Evolutionary conservation across 1,140 invertebrate genomes (phyloP).

Genomic region (Schlechtendalia chinensis): DNA sequence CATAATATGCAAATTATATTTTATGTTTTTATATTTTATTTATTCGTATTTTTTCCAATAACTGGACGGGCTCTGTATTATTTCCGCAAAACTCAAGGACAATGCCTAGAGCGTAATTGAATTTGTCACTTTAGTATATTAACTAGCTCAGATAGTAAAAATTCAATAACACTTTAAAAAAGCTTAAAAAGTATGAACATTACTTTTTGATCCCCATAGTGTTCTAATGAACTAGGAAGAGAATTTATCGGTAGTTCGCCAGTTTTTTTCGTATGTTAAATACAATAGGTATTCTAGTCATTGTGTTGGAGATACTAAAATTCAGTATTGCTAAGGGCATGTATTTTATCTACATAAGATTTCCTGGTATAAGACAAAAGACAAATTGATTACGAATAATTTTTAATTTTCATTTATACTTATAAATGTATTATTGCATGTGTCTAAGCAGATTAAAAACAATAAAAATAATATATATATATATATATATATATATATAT

Average conservation of each 20-base stretch:
- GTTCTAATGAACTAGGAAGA: slow-evolving; percentile 27
- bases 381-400: slow-evolving; percentile 22
- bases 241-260: not conserved
- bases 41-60: slow-evolving; percentile 40
- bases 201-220: not conserved
- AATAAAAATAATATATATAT: not conserved
- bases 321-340: slow-evolving; percentile 20
- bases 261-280: slow-evolving; percentile 12
- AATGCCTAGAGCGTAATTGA: not conserved
- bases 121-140: slow-evolving; percentile 41
- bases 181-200: not conserved
- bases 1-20: not conserved
- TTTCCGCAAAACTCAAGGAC: slow-evolving; percentile 39
- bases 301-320: slow-evolving; percentile 36
- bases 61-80: slow-evolving; percentile 22
- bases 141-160: not conserved
- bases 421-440: slow-evolving; percentile 15
- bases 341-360: not conserved
- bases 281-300: slow-evolving; percentile 28
- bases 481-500: not conserved
- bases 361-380: slow-evolving; percentile 46
- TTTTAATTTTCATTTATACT: slow-evolving; percentile 16
- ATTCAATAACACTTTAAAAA: slow-evolving; percentile 19
- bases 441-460: not conserved
- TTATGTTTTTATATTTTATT: slow-evolving; percentile 24